Evolutionary conservation across 2,797 vertebrate genomes (phyloP).

Genomic region (Thripadectes ignobilis): DNA sequence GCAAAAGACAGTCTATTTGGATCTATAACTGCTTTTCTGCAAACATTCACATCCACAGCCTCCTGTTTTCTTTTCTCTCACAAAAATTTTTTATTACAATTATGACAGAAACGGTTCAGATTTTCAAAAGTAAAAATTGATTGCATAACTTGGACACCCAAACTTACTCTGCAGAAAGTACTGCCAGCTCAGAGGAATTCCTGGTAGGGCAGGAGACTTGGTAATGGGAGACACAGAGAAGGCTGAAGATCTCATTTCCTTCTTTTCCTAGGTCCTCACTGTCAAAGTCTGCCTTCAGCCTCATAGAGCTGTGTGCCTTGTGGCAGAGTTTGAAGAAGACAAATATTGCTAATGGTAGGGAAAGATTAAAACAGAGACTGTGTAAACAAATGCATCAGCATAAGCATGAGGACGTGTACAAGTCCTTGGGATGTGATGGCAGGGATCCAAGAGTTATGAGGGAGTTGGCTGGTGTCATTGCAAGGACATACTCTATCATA

Average conservation of each 20-base stretch:
- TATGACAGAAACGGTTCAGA: not conserved
- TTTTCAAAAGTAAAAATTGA: not conserved
- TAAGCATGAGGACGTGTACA: not conserved
- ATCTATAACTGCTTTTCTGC: not conserved
- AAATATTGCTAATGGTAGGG: not conserved
- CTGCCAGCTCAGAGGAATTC: not conserved
- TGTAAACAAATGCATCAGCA: not conserved
- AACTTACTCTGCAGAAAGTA: not conserved
- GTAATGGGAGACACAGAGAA: not conserved
- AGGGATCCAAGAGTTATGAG: not conserved
- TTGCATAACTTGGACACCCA: not conserved
- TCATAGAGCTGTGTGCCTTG: not conserved
- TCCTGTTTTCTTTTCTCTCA: not conserved
- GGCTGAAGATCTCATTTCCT: not conserved
- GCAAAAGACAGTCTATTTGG: not conserved
- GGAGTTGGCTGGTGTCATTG: not conserved
- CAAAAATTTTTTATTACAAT: not conserved
- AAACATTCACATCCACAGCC: not conserved
- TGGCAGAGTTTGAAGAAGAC: not conserved
- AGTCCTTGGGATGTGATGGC: constrained; percentile 21
- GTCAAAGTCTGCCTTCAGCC: not conserved
- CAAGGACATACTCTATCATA: not conserved
- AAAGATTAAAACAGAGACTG: not conserved
- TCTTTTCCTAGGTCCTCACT: not conserved
- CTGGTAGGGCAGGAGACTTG: not conserved